Evolutionary conservation across 1,140 invertebrate species (phyloP), one percentile per base, ranked within the genome.

Genomic region (Brachionus asplanchnoidis): DNA sequence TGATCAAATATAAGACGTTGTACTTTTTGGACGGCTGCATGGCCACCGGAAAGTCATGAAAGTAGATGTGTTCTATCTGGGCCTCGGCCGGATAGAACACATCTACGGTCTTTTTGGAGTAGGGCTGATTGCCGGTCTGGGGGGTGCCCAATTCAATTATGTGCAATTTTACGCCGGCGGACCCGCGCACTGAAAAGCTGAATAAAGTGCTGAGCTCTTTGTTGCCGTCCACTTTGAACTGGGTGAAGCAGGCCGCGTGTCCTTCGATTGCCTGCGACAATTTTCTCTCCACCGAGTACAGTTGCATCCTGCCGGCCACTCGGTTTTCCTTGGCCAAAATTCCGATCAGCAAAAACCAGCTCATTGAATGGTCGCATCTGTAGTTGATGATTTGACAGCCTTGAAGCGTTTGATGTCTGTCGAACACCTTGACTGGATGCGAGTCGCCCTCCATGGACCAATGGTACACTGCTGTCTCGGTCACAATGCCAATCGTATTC

Each of bases 301-400:
- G 90, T 89, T 99, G 98, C 97, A 99, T 99, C 0, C 95, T 95
- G 56, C 98, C 98, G 42, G 97, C 96, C 1, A 99, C 97, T 85
- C 97, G 93, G 88, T 95, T 97, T 91, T 85, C 84, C 42, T 85
- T 75, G 97, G 95, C 90, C 97, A 92, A 44, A 90, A 89, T 86
- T 85, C 95, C 97, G 85, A 99, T 95, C 44, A 99, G 91, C 32
- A 99, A 91, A 0, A 99, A 92, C 97, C 97, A 99, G 86, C 97
- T 94, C 87, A 97, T 95, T 87, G 97, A 96, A 2, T 94, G 93
- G 92, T 99, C 97, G 12, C 96, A 97, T 85, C 97, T 92, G 89
- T 99, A 99, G 90, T 99, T 99, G 87, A 99, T 99, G 79, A 99
- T 99, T 91, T 99, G 97, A 89, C 96, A 98, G 40, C 95, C 95